Evolutionary conservation across 2,113 vertebrate genomes (phyloP).

Genomic region (Menura novaehollandiae): DNA sequence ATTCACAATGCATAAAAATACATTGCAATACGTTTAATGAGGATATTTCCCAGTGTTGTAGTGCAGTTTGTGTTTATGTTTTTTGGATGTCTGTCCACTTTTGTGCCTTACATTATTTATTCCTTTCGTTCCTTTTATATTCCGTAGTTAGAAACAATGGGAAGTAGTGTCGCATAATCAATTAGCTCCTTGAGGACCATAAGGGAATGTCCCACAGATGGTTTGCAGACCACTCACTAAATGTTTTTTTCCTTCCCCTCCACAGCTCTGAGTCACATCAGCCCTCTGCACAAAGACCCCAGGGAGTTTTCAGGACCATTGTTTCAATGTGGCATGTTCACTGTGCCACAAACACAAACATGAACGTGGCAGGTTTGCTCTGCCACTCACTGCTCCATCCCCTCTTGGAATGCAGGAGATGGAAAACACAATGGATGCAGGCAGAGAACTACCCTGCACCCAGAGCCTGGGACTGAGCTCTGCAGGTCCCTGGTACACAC

Average conservation of each 20-base stretch:
- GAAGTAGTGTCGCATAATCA: neutral
- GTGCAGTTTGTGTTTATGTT: neutral
- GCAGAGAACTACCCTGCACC: fast-evolving
- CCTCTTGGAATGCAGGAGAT: neutral
- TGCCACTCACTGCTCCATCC: neutral
- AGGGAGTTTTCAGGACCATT: neutral
- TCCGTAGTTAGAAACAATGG: neutral
- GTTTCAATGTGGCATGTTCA: neutral
- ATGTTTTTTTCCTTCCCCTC: neutral
- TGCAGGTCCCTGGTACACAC: too few relatives aligned
- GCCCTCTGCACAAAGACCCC: neutral
- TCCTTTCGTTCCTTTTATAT: neutral
- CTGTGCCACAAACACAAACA: neutral
- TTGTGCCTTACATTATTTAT: neutral
- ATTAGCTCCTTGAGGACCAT: neutral
- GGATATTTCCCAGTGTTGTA: neutral
- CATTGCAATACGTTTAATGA: neutral
- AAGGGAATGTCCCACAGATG: neutral
- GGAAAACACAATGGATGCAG: fast-evolving
- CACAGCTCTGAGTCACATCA: neutral
- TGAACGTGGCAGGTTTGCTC: fast-evolving
- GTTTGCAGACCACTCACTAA: neutral
- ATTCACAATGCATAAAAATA: neutral
- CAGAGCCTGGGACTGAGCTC: neutral
- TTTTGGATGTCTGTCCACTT: neutral